These are phyloP conservation scores for Catharus minimus DNA, from an alignment of 2,113 vertebrate genomes.

Conservation along the genomic window DNA sequence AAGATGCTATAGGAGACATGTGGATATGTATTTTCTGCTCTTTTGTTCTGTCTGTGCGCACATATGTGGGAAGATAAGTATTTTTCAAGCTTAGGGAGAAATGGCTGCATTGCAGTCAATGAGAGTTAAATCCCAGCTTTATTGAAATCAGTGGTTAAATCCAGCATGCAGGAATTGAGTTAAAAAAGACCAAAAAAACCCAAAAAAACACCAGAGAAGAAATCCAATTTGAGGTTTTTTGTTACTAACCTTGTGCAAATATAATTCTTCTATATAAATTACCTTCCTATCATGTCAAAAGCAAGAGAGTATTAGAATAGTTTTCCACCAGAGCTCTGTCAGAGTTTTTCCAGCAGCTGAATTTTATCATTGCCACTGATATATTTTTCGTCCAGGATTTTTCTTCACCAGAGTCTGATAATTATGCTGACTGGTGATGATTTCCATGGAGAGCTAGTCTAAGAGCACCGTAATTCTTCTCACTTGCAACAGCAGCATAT, in stretches of 20 bases:
- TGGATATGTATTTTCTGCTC: neutral
- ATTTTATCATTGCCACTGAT: slow-evolving; percentile 36
- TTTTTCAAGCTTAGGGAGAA: neutral
- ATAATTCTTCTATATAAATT: neutral
- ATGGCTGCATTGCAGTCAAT: neutral
- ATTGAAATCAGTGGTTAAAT: neutral
- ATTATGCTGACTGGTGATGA: slow-evolving; percentile 28
- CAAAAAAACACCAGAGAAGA: neutral
- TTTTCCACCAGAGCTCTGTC: slow-evolving; percentile 14
- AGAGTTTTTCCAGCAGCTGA: slow-evolving; percentile 18
- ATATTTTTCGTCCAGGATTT: slow-evolving; percentile 7
- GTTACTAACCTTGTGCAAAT: slow-evolving; percentile 11
- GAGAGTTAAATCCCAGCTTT: neutral
- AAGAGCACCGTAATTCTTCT: neutral
- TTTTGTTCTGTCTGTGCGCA: neutral
- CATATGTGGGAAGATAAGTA: neutral
- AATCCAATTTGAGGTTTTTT: slow-evolving; percentile 24
- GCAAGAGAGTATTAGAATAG: neutral
- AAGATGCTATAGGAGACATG: neutral
- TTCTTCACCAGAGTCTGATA: neutral
- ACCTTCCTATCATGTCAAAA: neutral
- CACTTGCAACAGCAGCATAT: neutral
- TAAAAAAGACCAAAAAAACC: neutral
- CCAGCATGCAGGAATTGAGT: neutral
- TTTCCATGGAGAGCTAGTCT: neutral